Conservation (phyloP, 1,140 invertebrate genomes). For the Sminthurides bifidus region DNA sequence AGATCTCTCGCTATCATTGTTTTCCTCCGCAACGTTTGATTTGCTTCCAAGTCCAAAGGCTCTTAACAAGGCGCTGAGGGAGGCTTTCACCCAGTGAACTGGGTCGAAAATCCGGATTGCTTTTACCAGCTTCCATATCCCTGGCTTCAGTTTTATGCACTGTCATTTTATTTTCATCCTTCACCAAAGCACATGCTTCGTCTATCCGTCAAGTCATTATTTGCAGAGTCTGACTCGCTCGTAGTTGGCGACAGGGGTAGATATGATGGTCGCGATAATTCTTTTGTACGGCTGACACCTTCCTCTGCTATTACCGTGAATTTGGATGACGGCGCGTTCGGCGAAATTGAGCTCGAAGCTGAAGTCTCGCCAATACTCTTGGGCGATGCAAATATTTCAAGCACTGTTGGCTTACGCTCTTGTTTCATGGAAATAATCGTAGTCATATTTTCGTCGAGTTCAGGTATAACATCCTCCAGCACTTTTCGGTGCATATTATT, state of each 20-base stretch:
- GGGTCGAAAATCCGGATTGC: conserved; percentile 1
- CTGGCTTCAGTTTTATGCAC: background rate
- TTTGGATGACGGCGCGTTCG: background rate
- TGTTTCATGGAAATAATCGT: conserved; percentile 38
- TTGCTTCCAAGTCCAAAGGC: conserved; percentile 22
- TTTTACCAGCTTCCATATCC: background rate
- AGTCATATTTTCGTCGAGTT: conserved; percentile 31
- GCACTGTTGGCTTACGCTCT: conserved; percentile 28
- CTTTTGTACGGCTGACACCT: background rate
- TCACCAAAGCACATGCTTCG: background rate
- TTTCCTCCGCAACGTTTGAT: background rate
- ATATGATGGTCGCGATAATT: background rate
- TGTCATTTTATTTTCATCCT: background rate
- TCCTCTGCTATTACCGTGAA: background rate
- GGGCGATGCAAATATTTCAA: conserved; percentile 21
- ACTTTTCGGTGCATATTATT: conserved; percentile 15
- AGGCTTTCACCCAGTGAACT: conserved; percentile 11
- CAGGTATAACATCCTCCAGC: conserved; percentile 28
- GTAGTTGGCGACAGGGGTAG: background rate
- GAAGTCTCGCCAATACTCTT: background rate
- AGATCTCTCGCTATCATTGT: conserved; percentile 2
- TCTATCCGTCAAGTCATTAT: background rate
- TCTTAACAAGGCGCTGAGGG: conserved; percentile 18
- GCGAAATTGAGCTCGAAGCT: background rate
- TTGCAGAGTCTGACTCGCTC: background rate